Evolutionary conservation across 2,888 invertebrate species (phyloP).

Genomic region (Tipula helvola): DNA sequence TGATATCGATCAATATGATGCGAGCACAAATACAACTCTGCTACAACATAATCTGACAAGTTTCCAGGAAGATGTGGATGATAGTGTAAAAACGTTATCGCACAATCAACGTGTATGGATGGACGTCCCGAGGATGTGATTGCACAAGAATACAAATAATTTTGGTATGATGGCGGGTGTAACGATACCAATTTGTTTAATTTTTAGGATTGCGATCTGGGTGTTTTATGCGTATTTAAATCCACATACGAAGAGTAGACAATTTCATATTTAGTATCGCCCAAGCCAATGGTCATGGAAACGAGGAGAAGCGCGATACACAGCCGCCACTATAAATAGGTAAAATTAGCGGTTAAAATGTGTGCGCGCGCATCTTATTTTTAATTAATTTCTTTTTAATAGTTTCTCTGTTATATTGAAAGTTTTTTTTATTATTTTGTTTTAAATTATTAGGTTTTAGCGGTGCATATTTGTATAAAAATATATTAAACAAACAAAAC

Average conservation of each 20-base stretch:
- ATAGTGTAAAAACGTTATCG: neutral
- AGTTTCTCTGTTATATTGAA: neutral
- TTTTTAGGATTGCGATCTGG: constrained; percentile 65
- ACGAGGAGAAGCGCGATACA: constrained; percentile 84
- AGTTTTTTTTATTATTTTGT: neutral
- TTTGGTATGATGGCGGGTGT: constrained; percentile 45
- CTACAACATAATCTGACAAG: constrained; percentile 24
- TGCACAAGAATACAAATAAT: constrained; percentile 23
- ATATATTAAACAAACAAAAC: neutral
- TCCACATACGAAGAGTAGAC: constrained; percentile 91
- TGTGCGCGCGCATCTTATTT: neutral
- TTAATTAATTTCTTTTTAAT: neutral
- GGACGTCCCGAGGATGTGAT: constrained; percentile 9
- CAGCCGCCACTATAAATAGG: constrained; percentile 92
- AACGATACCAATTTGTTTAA: constrained; percentile 53
- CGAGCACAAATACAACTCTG: constrained; percentile 24
- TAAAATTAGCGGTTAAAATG: constrained; percentile 30
- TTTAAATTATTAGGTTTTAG: neutral
- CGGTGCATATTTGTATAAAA: neutral
- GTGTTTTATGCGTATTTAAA: constrained; percentile 88
- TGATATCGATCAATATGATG: constrained; percentile 30
- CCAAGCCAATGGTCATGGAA: constrained; percentile 90
- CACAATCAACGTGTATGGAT: neutral
- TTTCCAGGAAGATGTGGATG: constrained; percentile 19
- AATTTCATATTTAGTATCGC: constrained; percentile 86